A percentile compares a stretch with the other conserved stretches of the same genome.
Conservation (phyloP, 37 sponge, comb jelly and placozoan species). For the Ianthella basta region DNA sequence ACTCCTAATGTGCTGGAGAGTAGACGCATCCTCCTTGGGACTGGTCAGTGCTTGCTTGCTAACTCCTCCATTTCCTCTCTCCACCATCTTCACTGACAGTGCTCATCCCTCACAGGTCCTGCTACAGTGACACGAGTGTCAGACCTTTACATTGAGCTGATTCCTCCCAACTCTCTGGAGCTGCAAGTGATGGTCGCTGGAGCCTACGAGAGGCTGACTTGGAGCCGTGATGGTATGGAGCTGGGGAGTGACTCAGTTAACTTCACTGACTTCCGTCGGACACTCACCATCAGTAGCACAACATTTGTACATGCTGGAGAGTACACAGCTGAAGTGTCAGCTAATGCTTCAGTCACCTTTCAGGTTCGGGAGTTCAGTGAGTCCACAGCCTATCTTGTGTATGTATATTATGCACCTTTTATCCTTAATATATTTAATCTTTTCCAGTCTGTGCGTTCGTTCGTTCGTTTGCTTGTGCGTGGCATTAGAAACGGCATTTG, state of each 20-base stretch:
- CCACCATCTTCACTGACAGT: no score
- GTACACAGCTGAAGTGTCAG: conserved; percentile 11
- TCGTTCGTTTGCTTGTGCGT: no score
- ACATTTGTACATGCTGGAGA: not conserved
- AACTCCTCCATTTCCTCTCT: no score
- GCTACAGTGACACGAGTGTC: conserved; percentile 1
- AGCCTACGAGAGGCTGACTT: conserved; percentile 9
- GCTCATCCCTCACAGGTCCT: conserved; percentile 1
- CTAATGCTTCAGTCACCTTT: no score
- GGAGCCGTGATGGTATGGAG: conserved; percentile 14
- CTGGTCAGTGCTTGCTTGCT: not conserved
- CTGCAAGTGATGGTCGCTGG: conserved; percentile 12
- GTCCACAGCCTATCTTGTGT: no score
- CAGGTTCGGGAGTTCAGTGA: no score
- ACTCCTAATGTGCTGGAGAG: not conserved
- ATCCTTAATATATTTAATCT: no score
- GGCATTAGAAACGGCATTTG: no score
- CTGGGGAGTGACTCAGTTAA: not conserved
- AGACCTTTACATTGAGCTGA: conserved; percentile 14
- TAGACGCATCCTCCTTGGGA: conserved; percentile 15
- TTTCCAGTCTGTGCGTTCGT: no score
- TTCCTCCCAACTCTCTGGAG: conserved; percentile 2
- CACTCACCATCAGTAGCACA: not conserved
- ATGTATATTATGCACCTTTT: no score
- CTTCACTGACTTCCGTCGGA: conserved; percentile 8